Evolutionary conservation across 2,797 vertebrate genomes (phyloP), one percentile per base, ranked within the genome.

Genomic region (Pantherophis vulpinus): DNA sequence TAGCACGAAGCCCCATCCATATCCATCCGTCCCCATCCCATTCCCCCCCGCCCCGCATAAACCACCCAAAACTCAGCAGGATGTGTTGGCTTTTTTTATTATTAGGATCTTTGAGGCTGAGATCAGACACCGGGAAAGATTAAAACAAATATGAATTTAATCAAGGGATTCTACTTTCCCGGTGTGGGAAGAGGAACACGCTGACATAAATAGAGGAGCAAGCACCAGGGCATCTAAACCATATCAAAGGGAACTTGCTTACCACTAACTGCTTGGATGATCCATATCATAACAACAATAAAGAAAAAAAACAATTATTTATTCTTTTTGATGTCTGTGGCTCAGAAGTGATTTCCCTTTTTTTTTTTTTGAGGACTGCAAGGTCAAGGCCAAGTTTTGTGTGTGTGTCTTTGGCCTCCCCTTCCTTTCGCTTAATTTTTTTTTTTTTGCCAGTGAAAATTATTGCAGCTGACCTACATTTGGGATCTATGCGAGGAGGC

Each of bases 91-190:
- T 98, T 97, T 97, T 63, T 63, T 4, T 63, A 98, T 98, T 96
- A 97, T 98, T 97, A 97, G 98, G 98, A 98, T 98, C 98, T 98
- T 98, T 98, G 98, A 98, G 98, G 97, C 96, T 6, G 60, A 98
- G 98, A 98, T 98, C 98, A 98, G 98, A 99, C 98, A 97, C 96
- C 97, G 96, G 96, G 98, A 98, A 98, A 99, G 99, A 99, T 99
- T 99, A 99, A 99, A 99, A 99, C 98, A 99, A 99, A 99, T 98
- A 98, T 98, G 98, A 98, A 98, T 99, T 99, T 99, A 99, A 99
- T 99, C 99, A 99, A 98, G 98, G 97, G 98, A 98, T 98, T 98
- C 97, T 98, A 97, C 97, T 97, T 97, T 98, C 98, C 98, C 98
- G 98, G 98, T 98, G 98, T 98, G 97, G 98, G 98, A 97, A 98